A percentile compares a stretch with the other conserved stretches of the same genome.
Conservation (phyloP, 35 echinoderm and acorn worm species). For the Strongylocentrotus purpuratus region DNA sequence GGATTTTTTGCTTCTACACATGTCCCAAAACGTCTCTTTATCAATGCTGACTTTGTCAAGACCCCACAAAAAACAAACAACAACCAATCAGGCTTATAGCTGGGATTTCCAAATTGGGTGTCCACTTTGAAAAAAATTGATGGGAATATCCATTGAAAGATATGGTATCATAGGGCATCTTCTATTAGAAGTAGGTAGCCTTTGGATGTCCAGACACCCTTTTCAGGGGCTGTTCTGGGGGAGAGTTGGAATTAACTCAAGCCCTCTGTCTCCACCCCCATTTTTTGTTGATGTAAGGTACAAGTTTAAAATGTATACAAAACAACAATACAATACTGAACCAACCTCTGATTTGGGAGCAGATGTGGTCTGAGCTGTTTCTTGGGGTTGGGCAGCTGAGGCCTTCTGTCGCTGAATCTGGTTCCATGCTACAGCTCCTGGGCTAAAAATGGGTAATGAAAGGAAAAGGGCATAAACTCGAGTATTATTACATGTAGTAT, state of each 20-base stretch:
- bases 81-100: too few species aligned
- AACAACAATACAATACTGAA: background rate
- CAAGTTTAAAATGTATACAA: background rate
- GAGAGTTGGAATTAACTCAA: background rate
- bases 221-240: background rate
- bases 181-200: background rate
- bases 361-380: constrained; percentile 10
- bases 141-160: too few species aligned
- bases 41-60: too few species aligned
- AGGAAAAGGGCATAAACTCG: background rate
- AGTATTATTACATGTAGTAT: background rate
- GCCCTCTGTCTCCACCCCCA: background rate
- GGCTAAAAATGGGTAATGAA: background rate
- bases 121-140: too few species aligned
- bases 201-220: background rate
- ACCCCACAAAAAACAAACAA: too few species aligned
- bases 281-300: too few species aligned
- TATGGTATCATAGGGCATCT: too few species aligned
- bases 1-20: too few species aligned
- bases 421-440: constrained; percentile 13
- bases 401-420: constrained; percentile 34
- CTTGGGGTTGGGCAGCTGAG: constrained; percentile 37
- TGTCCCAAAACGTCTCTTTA: background rate
- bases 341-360: constrained; percentile 32
- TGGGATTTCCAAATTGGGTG: too few species aligned